phyloP scores from a whole-genome alignment of 2,113 vertebrate species.

The Melierax canorus region DNA sequence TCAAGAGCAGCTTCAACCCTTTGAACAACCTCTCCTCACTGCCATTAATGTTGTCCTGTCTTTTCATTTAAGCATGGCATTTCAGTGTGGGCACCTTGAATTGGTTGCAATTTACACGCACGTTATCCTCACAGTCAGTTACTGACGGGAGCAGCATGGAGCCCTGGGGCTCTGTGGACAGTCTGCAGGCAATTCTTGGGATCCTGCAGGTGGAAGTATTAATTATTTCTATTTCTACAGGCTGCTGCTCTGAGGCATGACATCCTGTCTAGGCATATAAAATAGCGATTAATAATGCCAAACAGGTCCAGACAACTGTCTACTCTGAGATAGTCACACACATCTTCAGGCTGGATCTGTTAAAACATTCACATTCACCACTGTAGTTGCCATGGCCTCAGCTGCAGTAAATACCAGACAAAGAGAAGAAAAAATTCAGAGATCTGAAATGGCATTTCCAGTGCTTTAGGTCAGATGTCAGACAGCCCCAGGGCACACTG shows the following conservation, averaged over 20 bases:
- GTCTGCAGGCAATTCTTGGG: not conserved
- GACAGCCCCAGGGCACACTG: not conserved
- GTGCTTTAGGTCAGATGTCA: not conserved
- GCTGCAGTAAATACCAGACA: not conserved
- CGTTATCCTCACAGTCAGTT: not conserved
- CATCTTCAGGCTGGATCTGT: not conserved
- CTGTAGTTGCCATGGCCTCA: not conserved
- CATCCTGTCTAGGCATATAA: not conserved
- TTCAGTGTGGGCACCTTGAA: not conserved
- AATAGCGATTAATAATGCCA: not conserved
- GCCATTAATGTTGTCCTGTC: not conserved
- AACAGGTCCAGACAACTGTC: not conserved
- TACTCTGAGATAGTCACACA: not conserved
- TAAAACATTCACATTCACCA: not conserved
- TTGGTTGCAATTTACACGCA: not conserved
- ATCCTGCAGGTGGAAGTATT: not conserved
- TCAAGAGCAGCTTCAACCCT: not conserved
- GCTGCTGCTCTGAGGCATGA: not conserved
- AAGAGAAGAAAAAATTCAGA: not conserved
- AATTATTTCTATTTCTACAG: not conserved
- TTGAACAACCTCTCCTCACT: not conserved
- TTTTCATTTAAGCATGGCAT: not conserved
- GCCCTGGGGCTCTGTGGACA: not conserved
- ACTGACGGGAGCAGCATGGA: not conserved
- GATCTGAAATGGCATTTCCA: not conserved